Conservation (phyloP, 2,113 vertebrate species). For the Dasyornis broadbenti region DNA sequence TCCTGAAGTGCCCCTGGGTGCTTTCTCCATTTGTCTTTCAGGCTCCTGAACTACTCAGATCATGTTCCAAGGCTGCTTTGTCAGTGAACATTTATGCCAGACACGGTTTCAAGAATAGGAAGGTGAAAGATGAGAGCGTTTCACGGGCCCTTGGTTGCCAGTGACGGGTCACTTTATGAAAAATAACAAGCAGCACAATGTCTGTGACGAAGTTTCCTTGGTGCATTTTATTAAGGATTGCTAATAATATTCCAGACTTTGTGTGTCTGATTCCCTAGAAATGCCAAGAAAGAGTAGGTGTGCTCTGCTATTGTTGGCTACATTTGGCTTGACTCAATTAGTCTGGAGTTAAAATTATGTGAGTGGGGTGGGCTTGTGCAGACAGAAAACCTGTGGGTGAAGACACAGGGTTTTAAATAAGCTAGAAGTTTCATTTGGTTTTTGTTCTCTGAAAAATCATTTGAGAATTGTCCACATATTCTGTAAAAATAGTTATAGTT, state of each 20-base stretch:
- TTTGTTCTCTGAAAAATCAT: not conserved
- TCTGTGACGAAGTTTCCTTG: not conserved
- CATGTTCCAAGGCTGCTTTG: not conserved
- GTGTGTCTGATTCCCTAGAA: not conserved
- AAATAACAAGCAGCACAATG: not conserved
- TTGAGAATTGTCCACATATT: not conserved
- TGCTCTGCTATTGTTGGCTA: not conserved
- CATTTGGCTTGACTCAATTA: constrained; percentile 29
- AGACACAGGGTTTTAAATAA: not conserved
- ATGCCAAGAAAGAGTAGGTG: not conserved
- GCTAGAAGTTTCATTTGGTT: not conserved
- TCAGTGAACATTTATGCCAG: not conserved
- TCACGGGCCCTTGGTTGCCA: not conserved
- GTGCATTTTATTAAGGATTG: not conserved
- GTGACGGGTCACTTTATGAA: not conserved
- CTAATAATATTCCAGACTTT: not conserved
- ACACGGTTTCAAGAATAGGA: not conserved
- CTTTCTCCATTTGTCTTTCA: not conserved
- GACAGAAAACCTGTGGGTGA: not conserved
- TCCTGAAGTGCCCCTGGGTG: not conserved
- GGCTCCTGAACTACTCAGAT: not conserved
- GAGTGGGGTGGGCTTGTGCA: not conserved
- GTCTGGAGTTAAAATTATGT: not conserved
- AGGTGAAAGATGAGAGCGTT: not conserved
- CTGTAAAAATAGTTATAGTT: not conserved